phyloP scores from a whole-genome alignment of 1,140 invertebrate species.

The Hylaeus anthracinus region DNA sequence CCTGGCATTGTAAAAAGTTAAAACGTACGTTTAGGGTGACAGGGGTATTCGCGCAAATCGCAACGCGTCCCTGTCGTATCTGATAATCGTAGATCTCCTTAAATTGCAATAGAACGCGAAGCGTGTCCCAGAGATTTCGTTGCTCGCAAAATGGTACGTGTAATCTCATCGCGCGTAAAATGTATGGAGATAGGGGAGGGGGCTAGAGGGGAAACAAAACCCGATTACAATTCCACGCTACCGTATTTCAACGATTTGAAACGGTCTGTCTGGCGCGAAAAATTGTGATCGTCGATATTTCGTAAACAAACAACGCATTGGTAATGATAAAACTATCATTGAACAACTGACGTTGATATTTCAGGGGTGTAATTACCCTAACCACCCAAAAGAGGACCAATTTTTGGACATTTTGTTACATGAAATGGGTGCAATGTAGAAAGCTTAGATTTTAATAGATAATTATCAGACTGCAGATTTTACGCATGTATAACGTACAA shows the following conservation, averaged over 20 bases:
- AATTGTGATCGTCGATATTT: slow-evolving; percentile 30
- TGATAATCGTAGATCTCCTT: slow-evolving; percentile 20
- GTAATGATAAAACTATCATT: not conserved
- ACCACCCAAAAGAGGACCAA: too few relatives aligned
- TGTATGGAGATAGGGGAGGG: not conserved
- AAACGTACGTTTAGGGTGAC: not conserved
- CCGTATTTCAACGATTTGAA: slow-evolving; percentile 29
- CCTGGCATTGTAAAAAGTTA: too few relatives aligned
- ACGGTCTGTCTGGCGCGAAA: not conserved
- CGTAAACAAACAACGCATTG: not conserved
- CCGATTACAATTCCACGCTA: slow-evolving; percentile 31
- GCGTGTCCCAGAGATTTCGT: slow-evolving; percentile 25
- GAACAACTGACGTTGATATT: not conserved
- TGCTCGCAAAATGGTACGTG: slow-evolving; percentile 4
- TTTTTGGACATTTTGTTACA: too few relatives aligned
- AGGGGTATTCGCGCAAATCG: too few relatives aligned
- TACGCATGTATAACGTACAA: too few relatives aligned
- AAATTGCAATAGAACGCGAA: slow-evolving; percentile 6
- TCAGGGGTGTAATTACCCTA: too few relatives aligned
- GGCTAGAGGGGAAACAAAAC: slow-evolving; percentile 3
- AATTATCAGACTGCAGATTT: too few relatives aligned
- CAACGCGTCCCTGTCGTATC: not conserved
- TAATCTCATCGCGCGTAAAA: slow-evolving; percentile 40
- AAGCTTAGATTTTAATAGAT: too few relatives aligned
- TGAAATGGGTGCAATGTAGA: too few relatives aligned